phyloP scores from a whole-genome alignment of 2,797 vertebrate genomes.

The Chiloscyllium punctatum region DNA sequence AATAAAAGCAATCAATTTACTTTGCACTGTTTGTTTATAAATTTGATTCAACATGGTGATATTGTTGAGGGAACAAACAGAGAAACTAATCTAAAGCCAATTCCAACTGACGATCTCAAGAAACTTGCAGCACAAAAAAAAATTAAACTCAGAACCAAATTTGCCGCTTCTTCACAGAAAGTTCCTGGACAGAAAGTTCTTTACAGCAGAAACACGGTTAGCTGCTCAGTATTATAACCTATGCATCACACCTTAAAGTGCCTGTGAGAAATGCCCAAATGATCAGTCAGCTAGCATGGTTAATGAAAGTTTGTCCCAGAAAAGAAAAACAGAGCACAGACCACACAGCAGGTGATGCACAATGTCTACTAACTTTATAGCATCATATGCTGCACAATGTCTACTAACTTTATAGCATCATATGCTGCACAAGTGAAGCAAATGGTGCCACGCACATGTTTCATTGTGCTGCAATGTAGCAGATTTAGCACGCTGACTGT shows the following conservation, averaged over 20 bases:
- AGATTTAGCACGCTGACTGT: neutral
- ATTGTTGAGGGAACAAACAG: neutral
- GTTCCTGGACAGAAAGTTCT: neutral
- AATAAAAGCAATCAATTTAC: neutral
- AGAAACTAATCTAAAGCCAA: neutral
- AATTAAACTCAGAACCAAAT: neutral
- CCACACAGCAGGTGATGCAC: neutral
- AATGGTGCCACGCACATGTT: neutral
- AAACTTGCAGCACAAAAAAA: neutral
- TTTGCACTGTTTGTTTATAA: neutral
- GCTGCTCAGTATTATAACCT: neutral
- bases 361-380: neutral
- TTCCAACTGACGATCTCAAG: neutral
- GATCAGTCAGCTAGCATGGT: neutral
- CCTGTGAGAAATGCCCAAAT: neutral
- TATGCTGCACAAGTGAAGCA: neutral
- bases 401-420: neutral
- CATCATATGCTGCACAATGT: neutral
- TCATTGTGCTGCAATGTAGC: neutral
- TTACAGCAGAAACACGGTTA: neutral
- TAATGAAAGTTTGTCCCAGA: neutral
- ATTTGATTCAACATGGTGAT: neutral
- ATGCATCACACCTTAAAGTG: neutral
- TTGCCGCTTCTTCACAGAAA: neutral
- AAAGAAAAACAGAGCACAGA: neutral